These are phyloP conservation scores for Hippolais icterina DNA, from an alignment of 2,113 vertebrate species.

Conservation along the genomic window DNA sequence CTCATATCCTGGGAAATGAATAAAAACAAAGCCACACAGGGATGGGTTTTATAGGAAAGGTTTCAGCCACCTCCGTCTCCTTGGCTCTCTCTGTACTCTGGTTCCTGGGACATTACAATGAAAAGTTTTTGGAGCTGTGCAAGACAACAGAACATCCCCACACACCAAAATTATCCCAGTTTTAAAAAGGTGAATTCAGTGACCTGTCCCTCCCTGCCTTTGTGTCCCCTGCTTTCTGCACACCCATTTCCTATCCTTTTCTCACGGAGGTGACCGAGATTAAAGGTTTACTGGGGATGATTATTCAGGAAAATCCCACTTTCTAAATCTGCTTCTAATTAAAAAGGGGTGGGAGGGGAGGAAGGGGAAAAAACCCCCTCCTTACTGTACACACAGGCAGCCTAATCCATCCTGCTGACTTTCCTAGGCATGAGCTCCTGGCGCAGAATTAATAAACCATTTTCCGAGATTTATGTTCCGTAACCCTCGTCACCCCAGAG, in stretches of 20 bases:
- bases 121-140: neutral
- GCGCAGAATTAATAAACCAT: conserved; percentile 35
- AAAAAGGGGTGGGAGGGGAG: conserved; percentile 35
- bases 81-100: neutral
- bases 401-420: conserved; percentile 39
- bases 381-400: conserved; percentile 22
- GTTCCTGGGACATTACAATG: neutral
- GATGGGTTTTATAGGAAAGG: neutral
- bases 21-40: neutral
- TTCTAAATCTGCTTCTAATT: conserved; percentile 66
- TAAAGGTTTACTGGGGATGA: conserved; percentile 33
- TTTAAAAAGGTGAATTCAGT: neutral
- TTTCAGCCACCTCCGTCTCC: neutral
- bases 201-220: neutral
- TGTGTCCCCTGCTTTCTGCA: neutral
- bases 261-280: neutral
- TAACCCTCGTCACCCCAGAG: conserved; percentile 50
- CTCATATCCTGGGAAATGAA: neutral
- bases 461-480: neutral
- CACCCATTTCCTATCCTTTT: neutral
- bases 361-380: neutral
- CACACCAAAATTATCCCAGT: neutral
- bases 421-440: conserved; percentile 31
- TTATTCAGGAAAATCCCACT: conserved; percentile 60
- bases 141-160: neutral